Evolutionary conservation across 1,140 invertebrate species (phyloP).

Genomic region (Papilio glaucus): DNA sequence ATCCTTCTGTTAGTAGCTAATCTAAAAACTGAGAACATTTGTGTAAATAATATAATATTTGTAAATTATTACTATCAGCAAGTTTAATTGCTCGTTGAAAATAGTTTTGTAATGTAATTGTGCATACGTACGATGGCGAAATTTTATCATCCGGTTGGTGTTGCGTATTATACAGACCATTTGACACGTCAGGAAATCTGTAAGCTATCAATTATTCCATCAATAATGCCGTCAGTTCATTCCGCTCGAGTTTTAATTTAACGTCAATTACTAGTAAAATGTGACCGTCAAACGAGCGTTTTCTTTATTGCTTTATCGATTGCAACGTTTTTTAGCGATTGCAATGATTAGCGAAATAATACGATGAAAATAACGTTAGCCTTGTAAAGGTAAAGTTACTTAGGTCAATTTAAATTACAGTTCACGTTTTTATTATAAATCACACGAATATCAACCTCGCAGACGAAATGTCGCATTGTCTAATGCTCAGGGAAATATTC

Average conservation of each 20-base stretch:
- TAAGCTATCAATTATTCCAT: constrained; percentile 2
- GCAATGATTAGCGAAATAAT: constrained; percentile 18
- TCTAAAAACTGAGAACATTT: too few relatives aligned
- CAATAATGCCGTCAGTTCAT: constrained; percentile 2
- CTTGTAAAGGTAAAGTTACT: neutral
- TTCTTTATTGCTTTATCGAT: constrained; percentile 26
- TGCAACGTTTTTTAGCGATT: neutral
- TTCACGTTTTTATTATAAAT: neutral
- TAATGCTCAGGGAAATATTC: neutral
- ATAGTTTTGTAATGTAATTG: neutral
- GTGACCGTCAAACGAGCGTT: constrained; percentile 27
- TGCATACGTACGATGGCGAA: neutral
- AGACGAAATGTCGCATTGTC: neutral
- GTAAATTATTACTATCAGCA: too few relatives aligned
- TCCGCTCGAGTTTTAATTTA: constrained; percentile 27
- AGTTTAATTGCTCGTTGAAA: neutral
- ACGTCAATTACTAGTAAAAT: constrained; percentile 26
- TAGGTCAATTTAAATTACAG: neutral
- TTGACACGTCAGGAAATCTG: constrained; percentile 20
- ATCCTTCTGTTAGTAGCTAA: too few relatives aligned
- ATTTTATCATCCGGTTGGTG: neutral
- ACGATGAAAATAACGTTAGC: neutral
- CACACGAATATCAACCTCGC: neutral
- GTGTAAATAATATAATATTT: too few relatives aligned
- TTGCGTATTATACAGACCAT: neutral